Percentiles rank a stretch among this genome's conserved stretches.
phyloP scores from a whole-genome alignment of 2,113 vertebrate species.

The Barnardius zonarius region DNA sequence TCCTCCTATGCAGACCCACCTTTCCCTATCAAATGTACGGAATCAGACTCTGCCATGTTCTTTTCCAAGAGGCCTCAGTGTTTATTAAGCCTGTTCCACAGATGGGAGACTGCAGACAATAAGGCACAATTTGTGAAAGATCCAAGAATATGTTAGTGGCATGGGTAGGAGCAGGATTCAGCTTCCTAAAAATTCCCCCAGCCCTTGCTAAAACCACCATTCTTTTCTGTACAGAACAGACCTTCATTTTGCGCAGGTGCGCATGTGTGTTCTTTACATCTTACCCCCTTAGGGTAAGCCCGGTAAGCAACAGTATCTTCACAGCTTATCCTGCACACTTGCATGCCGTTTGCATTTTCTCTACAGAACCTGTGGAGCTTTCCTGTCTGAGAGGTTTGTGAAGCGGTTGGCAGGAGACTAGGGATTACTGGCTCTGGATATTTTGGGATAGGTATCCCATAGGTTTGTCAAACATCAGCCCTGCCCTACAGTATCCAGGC shows the following conservation, averaged over 20 bases:
- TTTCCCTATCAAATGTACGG: background rate
- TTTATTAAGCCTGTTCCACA: background rate
- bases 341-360: background rate
- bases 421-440: background rate
- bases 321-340: rapidly evolving
- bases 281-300: background rate
- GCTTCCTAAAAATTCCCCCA: background rate
- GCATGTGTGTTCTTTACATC: rapidly evolving
- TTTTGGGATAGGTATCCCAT: background rate
- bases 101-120: slow-evolving; percentile 20
- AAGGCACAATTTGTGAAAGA: slow-evolving; percentile 46
- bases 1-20: background rate
- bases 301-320: background rate
- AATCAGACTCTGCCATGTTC: slow-evolving; percentile 2
- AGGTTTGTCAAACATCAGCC: background rate
- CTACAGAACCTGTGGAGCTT: background rate
- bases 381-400: background rate
- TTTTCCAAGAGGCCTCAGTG: background rate
- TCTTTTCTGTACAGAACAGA: background rate
- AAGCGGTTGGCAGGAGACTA: background rate
- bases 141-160: slow-evolving; percentile 11
- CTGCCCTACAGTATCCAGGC: background rate
- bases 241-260: background rate
- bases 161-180: slow-evolving; percentile 26
- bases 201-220: background rate